phyloP scores from a whole-genome alignment of 2,888 invertebrate genomes.

The Mechanitis messenoides region DNA sequence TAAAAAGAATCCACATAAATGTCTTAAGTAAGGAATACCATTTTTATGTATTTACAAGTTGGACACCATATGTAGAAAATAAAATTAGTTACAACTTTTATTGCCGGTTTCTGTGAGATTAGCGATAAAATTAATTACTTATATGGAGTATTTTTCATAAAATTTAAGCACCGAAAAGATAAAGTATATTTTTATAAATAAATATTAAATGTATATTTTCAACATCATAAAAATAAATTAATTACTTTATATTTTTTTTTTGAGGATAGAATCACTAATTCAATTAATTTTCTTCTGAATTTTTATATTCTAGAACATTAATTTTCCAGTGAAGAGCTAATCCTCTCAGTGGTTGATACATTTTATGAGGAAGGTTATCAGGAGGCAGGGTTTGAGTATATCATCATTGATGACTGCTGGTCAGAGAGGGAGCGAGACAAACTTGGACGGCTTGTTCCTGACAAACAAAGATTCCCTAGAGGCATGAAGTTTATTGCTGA shows the following conservation, averaged over 20 bases:
- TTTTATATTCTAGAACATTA: background rate
- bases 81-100: too few species aligned
- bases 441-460: conserved; percentile 77
- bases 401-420: conserved; percentile 89
- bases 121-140: too few species aligned
- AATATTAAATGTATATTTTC: too few species aligned
- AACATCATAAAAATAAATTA: too few species aligned
- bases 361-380: conserved; percentile 81
- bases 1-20: conserved; percentile 75
- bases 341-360: conserved; percentile 77
- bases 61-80: background rate
- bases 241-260: too few species aligned
- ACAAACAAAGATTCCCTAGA: conserved; percentile 81
- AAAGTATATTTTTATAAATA: too few species aligned
- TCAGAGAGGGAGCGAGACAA: conserved; percentile 76
- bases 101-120: too few species aligned
- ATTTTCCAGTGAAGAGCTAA: conserved; percentile 76
- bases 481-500: conserved; percentile 84
- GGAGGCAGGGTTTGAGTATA: conserved; percentile 83
- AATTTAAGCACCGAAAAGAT: too few species aligned
- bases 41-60: conserved; percentile 1
- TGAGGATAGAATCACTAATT: background rate
- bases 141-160: too few species aligned
- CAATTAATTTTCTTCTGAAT: background rate
- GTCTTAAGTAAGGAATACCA: conserved; percentile 74